Evolutionary conservation across 2,797 vertebrate species (phyloP).

Genomic region (Rhabdomys pumilio): DNA sequence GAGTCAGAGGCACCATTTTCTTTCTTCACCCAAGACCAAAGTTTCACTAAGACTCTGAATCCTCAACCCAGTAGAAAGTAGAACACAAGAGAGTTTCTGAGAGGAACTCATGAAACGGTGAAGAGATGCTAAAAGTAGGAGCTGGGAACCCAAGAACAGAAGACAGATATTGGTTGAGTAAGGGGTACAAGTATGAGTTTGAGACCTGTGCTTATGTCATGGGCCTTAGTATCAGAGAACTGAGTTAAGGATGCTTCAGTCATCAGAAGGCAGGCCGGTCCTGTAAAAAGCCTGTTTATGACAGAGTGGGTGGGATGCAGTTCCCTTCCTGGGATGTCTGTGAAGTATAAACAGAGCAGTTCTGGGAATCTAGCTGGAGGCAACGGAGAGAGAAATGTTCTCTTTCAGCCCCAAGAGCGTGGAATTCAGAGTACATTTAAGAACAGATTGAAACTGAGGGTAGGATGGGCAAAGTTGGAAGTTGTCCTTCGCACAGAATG

Average conservation of each 20-base stretch:
- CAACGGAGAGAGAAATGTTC: not conserved
- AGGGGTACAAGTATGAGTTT: not conserved
- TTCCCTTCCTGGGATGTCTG: constrained; percentile 48
- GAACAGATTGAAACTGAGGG: not conserved
- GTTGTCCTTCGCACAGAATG: constrained; percentile 10
- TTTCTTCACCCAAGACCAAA: not conserved
- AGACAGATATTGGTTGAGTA: not conserved
- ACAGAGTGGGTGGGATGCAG: not conserved
- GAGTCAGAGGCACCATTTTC: not conserved
- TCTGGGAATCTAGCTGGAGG: constrained; percentile 59
- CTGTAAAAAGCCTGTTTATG: constrained; percentile 17
- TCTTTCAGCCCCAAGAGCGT: constrained; percentile 34
- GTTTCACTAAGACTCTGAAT: not conserved
- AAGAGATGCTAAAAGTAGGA: not conserved
- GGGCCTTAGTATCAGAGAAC: not conserved
- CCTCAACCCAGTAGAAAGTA: not conserved
- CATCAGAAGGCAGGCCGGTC: not conserved
- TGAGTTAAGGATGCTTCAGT: not conserved
- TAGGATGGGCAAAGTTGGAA: not conserved
- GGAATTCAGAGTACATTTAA: constrained; percentile 46
- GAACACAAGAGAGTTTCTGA: not conserved
- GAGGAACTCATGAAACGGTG: not conserved
- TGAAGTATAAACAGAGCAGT: constrained; percentile 60
- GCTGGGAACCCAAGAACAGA: not conserved
- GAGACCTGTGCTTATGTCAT: not conserved